A percentile compares a stretch with the other conserved stretches of the same genome.
These are phyloP conservation scores for Nephrotoma flavescens DNA, from an alignment of 2,888 invertebrate species.

Conservation along the genomic window DNA sequence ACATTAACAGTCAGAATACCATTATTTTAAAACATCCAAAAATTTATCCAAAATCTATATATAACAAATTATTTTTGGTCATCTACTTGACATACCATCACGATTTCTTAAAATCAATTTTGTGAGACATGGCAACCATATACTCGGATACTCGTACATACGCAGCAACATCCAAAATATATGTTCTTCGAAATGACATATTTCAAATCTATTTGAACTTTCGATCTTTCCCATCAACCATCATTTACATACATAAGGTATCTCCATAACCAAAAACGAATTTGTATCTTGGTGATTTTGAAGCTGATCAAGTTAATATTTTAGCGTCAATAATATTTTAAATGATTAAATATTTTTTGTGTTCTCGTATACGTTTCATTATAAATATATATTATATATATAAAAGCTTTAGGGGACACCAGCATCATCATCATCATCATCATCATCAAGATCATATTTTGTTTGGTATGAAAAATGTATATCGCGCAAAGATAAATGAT, in stretches of 20 bases:
- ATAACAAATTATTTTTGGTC: not conserved
- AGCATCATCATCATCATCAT: not conserved
- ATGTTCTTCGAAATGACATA: not conserved
- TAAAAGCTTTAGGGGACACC: not conserved
- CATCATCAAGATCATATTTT: not conserved
- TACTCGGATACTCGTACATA: not conserved
- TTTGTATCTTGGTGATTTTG: not conserved
- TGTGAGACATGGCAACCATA: not conserved
- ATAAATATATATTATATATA: not conserved
- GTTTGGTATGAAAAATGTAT: not conserved
- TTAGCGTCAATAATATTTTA: not conserved
- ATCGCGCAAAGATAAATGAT: not conserved
- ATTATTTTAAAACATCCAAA: not conserved
- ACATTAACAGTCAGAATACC: not conserved
- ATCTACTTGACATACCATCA: not conserved
- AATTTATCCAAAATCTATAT: not conserved
- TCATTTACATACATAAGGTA: not conserved
- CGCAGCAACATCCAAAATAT: not conserved
- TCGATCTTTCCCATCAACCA: not conserved
- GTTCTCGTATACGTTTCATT: not conserved
- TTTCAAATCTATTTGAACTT: not conserved
- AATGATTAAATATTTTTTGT: not conserved
- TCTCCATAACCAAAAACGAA: not conserved
- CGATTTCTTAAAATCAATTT: not conserved
- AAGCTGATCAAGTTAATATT: not conserved